Percentiles rank a stretch among this genome's conserved stretches.
These are phyloP conservation scores for Dastarcus helophoroides DNA, from an alignment of 2,888 invertebrate species.

Conservation along the genomic window DNA sequence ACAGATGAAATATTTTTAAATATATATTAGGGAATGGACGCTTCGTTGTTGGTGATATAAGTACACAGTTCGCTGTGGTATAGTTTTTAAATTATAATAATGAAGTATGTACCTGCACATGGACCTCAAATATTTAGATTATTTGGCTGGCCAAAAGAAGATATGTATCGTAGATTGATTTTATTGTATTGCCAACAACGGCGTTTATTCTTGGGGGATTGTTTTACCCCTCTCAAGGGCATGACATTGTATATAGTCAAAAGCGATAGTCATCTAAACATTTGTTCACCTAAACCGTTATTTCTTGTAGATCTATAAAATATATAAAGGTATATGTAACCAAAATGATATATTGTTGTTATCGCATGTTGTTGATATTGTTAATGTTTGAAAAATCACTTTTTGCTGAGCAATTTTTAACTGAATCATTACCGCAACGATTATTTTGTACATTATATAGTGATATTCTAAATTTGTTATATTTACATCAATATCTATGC, in stretches of 20 bases:
- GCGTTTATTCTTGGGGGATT: conserved; percentile 11
- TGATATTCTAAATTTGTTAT: no score
- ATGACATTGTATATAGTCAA: conserved; percentile 31
- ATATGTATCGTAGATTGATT: no score
- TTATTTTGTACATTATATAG: no score
- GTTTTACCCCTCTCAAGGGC: conserved; percentile 15
- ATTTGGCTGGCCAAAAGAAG: conserved; percentile 22
- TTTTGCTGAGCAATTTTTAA: conserved; percentile 26
- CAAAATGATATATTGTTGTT: conserved; percentile 30
- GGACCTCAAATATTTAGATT: conserved; percentile 21
- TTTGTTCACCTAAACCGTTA: conserved; percentile 28
- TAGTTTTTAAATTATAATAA: no score
- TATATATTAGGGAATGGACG: no score
- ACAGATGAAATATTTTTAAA: no score
- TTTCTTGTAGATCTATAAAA: conserved; percentile 28
- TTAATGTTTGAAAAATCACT: conserved; percentile 38
- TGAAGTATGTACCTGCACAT: conserved; percentile 27
- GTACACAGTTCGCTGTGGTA: no score
- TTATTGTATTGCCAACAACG: conserved; percentile 6
- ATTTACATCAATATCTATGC: no score
- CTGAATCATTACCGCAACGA: no score
- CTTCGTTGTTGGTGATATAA: no score
- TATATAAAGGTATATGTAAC: conserved; percentile 27
- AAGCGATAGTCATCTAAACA: conserved; percentile 23
- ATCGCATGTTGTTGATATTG: conserved; percentile 41